Percentiles rank a stretch among this genome's conserved stretches.
Conservation (phyloP, 2,888 invertebrate species). For the Drosophila emarginata region DNA sequence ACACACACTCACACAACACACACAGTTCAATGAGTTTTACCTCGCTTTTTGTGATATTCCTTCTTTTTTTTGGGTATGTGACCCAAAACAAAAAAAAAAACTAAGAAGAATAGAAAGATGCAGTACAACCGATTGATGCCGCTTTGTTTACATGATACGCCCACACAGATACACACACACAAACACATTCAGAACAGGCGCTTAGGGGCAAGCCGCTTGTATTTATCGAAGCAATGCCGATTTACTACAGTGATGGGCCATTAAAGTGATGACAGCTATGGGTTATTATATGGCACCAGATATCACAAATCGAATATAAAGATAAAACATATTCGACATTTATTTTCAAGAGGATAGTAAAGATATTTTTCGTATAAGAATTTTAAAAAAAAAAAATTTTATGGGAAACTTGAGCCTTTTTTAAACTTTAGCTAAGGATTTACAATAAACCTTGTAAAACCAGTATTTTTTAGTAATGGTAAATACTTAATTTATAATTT, state of each 20-base stretch:
- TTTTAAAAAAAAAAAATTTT: neutral
- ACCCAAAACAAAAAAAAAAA: slow-evolving; percentile 39
- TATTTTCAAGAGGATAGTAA: neutral
- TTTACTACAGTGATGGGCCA: slow-evolving; percentile 42
- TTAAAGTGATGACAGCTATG: slow-evolving; percentile 44
- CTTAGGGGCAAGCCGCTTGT: slow-evolving; percentile 12
- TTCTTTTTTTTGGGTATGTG: slow-evolving; percentile 19
- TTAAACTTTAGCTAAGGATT: too few relatives aligned
- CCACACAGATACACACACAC: slow-evolving; percentile 20
- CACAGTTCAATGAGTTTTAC: slow-evolving; percentile 60
- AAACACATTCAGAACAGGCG: neutral
- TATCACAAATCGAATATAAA: neutral
- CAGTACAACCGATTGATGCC: slow-evolving; percentile 34
- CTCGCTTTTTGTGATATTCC: neutral
- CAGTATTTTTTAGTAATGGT: too few relatives aligned
- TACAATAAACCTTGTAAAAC: too few relatives aligned
- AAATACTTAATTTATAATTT: too few relatives aligned
- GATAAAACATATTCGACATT: neutral
- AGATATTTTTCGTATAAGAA: neutral
- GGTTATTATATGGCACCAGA: neutral
- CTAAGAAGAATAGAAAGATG: slow-evolving; percentile 30
- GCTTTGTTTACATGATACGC: slow-evolving; percentile 45
- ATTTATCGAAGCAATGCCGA: slow-evolving; percentile 42
- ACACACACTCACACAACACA: neutral
- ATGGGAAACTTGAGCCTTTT: too few relatives aligned